A percentile compares a stretch with the other conserved stretches of the same genome.
phyloP scores from a whole-genome alignment of 2,888 invertebrate genomes.

The Phyllotreta cruciferae region DNA sequence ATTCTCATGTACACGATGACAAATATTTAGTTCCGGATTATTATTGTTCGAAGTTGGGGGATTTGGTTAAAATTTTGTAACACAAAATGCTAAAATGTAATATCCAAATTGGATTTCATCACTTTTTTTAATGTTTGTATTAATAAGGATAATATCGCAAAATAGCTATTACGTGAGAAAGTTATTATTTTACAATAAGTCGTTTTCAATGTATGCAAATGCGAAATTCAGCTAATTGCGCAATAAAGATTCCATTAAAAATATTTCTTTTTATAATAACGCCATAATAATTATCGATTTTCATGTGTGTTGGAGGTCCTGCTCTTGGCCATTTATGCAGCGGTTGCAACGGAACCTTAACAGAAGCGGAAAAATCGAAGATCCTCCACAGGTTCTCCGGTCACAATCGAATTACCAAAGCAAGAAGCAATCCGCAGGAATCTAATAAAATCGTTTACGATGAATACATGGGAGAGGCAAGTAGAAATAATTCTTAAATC shows the following conservation, averaged over 20 bases:
- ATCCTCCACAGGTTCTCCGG: constrained; percentile 53
- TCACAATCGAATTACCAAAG: constrained; percentile 53
- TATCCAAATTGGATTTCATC: no score
- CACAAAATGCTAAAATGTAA: neutral
- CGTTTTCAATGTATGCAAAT: no score
- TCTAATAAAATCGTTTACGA: constrained; percentile 53
- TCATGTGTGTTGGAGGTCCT: constrained; percentile 42
- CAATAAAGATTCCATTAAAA: neutral
- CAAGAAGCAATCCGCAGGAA: constrained; percentile 53
- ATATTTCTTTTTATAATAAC: neutral
- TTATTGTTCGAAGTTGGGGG: constrained; percentile 75
- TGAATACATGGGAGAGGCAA: constrained; percentile 54
- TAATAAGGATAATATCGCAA: no score
- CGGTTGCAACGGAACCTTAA: constrained; percentile 47
- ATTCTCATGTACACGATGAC: constrained; percentile 65
- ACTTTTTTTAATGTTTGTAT: no score
- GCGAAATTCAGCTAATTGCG: no score
- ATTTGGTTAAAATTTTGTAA: constrained; percentile 67
- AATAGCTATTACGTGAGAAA: no score
- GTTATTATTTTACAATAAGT: no score
- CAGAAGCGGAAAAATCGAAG: constrained; percentile 51
- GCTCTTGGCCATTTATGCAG: constrained; percentile 53
- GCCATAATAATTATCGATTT: neutral
- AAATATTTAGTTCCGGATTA: constrained; percentile 75
- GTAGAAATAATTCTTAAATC: constrained; percentile 2